Conservation (phyloP, 2,113 vertebrate species). For the Anhinga anhinga region DNA sequence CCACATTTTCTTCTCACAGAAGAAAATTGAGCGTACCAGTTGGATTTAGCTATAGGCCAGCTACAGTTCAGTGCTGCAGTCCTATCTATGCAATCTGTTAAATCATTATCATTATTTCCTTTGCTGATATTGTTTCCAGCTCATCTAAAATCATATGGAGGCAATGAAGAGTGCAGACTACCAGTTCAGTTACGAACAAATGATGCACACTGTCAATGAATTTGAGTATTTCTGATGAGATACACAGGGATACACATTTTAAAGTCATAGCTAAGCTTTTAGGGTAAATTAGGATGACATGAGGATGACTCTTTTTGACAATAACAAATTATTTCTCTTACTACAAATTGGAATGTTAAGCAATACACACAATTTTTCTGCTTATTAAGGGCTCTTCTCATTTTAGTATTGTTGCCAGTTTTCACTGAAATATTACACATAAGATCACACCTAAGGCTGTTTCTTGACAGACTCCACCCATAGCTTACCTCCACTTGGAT, state of each 20-base stretch:
- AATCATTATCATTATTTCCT: background rate
- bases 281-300: background rate
- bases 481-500: background rate
- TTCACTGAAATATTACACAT: background rate
- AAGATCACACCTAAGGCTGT: background rate
- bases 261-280: background rate
- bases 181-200: background rate
- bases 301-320: background rate
- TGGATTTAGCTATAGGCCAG: background rate
- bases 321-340: background rate
- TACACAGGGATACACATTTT: background rate
- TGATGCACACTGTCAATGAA: background rate
- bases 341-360: background rate
- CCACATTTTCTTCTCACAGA: background rate
- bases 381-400: background rate
- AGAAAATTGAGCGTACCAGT: background rate
- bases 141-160: background rate
- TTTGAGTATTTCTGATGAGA: background rate
- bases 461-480: background rate
- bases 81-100: background rate
- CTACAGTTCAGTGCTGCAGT: background rate
- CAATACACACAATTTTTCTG: background rate
- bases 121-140: background rate
- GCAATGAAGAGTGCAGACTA: fast-evolving
- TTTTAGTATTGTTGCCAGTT: background rate